A percentile compares a stretch with the other conserved stretches of the same genome.
Conservation (phyloP, 2,113 vertebrate genomes). For the Forbesichthys agassizii region DNA sequence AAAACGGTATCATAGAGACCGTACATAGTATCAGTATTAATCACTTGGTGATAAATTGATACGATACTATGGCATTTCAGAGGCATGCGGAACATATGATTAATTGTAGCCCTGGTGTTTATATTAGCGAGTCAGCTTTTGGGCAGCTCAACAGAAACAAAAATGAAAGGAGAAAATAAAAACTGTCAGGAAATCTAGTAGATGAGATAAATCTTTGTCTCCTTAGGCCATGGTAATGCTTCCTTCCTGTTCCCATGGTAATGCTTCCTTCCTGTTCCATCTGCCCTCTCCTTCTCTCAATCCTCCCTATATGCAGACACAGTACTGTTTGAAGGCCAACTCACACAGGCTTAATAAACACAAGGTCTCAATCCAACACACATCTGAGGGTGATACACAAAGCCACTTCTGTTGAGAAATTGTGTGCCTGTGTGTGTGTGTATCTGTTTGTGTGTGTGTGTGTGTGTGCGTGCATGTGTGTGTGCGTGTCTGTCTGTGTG, state of each 20-base stretch:
- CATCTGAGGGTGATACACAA: constrained; percentile 38
- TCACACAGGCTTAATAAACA: constrained; percentile 49
- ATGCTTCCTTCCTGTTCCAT: background rate
- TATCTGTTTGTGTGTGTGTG: background rate
- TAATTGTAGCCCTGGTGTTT: constrained; percentile 3
- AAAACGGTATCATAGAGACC: too few relatives aligned
- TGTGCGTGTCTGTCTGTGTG: background rate
- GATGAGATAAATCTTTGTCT: constrained; percentile 16
- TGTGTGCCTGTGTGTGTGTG: constrained; percentile 10
- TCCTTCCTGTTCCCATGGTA: background rate
- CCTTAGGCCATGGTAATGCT: constrained; percentile 49
- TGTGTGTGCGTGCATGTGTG: constrained; percentile 2
- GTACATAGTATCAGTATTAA: too few relatives aligned
- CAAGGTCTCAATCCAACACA: constrained; percentile 43
- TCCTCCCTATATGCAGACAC: constrained; percentile 37
- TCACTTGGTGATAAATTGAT: background rate
- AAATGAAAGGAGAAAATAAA: constrained; percentile 34
- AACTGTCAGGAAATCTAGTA: constrained; percentile 15
- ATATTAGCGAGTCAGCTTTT: constrained; percentile 7
- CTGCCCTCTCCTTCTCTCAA: constrained; percentile 11
- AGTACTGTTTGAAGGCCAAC: constrained; percentile 37
- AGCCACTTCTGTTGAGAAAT: constrained; percentile 5
- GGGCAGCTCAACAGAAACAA: background rate
- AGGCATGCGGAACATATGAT: background rate
- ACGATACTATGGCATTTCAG: constrained; percentile 4